These are phyloP conservation scores for Tenebrio molitor DNA, from an alignment of 1,140 invertebrate genomes.

Conservation along the genomic window DNA sequence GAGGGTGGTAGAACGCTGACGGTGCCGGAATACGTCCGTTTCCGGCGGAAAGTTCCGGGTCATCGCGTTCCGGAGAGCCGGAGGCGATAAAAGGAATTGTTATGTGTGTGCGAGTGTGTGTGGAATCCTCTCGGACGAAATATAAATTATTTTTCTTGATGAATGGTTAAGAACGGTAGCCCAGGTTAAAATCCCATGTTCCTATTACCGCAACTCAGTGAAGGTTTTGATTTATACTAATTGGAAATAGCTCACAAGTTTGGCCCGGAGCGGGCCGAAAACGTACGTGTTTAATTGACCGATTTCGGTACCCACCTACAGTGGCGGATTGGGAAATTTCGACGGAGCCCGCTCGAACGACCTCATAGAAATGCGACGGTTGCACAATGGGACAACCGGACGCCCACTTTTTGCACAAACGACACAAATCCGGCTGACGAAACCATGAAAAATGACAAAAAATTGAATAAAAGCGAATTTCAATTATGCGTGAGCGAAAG, in stretches of 20 bases:
- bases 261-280: constrained; percentile 33
- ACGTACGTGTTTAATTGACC: constrained; percentile 47
- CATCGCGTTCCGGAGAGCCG: constrained; percentile 9
- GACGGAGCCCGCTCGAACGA: background rate
- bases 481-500: no score
- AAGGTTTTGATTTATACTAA: constrained; percentile 54
- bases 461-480: no score
- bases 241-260: constrained; percentile 49
- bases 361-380: background rate
- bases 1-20: constrained; percentile 10
- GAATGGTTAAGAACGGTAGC: constrained; percentile 43
- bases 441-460: no score
- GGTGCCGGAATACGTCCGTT: constrained; percentile 18
- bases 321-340: constrained; percentile 15
- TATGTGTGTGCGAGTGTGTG: background rate
- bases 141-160: constrained; percentile 37
- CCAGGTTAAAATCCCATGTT: constrained; percentile 19
- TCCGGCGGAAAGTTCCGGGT: constrained; percentile 29
- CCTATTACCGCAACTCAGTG: constrained; percentile 37
- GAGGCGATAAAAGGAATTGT: background rate
- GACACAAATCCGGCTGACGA: no score
- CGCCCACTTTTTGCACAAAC: background rate
- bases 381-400: background rate
- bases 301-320: constrained; percentile 43
- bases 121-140: background rate